phyloP scores from a whole-genome alignment of 2,888 invertebrate species.

The Pyrocoelia pectoralis region DNA sequence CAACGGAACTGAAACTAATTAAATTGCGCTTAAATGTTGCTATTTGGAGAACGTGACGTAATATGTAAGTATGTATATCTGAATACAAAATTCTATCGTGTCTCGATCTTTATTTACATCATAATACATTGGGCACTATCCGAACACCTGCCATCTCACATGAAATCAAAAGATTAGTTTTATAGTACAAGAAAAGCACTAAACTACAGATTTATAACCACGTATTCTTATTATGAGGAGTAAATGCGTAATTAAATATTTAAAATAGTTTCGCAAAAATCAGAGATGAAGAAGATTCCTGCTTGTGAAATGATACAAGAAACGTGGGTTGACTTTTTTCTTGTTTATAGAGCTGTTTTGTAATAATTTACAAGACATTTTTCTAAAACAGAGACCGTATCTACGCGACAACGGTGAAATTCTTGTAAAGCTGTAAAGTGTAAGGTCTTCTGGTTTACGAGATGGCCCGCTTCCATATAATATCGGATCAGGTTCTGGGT shows the following conservation, averaged over 20 bases:
- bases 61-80: slow-evolving; percentile 24
- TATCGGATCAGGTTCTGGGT: slow-evolving; percentile 45
- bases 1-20: slow-evolving; percentile 15
- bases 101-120: slow-evolving; percentile 41
- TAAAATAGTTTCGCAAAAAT: slow-evolving; percentile 13
- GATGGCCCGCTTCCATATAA: slow-evolving; percentile 50
- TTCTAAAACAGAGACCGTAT: slow-evolving; percentile 47
- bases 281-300: slow-evolving; percentile 7
- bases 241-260: slow-evolving; percentile 19
- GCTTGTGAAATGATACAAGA: slow-evolving; percentile 10
- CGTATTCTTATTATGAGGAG: slow-evolving; percentile 10
- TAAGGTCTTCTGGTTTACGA: slow-evolving; percentile 46
- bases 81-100: slow-evolving; percentile 38
- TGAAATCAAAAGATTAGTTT: slow-evolving; percentile 29
- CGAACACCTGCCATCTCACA: slow-evolving; percentile 37
- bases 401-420: slow-evolving; percentile 52
- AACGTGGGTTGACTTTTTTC: slow-evolving; percentile 18
- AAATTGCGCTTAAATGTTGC: slow-evolving; percentile 11
- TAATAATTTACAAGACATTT: slow-evolving; percentile 33
- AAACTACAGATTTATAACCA: slow-evolving; percentile 31
- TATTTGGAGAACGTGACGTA: slow-evolving; percentile 24
- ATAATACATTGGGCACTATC: slow-evolving; percentile 35
- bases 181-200: slow-evolving; percentile 29
- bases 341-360: slow-evolving; percentile 24
- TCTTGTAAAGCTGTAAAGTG: slow-evolving; percentile 45